Percentiles rank a stretch among this genome's conserved stretches.
These are phyloP conservation scores for Anguilla obscura DNA, from an alignment of 2,797 vertebrate species.

Conservation along the genomic window DNA sequence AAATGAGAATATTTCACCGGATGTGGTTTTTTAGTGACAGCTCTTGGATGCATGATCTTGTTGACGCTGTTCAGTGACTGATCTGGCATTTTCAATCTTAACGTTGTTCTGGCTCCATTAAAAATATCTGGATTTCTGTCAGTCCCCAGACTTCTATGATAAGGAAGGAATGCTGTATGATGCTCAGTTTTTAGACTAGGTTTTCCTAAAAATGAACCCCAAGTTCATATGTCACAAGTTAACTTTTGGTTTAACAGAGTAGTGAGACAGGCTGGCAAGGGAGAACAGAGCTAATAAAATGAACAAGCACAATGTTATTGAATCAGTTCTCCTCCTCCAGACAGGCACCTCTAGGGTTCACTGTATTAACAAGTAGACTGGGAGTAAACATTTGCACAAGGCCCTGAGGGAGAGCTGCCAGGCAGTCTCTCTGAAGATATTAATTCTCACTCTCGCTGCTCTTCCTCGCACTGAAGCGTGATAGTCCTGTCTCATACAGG, in stretches of 20 bases:
- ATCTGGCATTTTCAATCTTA: not conserved
- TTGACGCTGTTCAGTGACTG: not conserved
- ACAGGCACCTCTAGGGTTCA: not conserved
- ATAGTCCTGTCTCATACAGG: not conserved
- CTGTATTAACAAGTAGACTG: not conserved
- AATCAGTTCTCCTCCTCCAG: not conserved
- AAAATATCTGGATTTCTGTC: not conserved
- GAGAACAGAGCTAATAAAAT: slow-evolving; percentile 30
- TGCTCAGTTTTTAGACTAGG: not conserved
- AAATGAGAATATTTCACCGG: not conserved
- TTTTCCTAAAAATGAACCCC: not conserved
- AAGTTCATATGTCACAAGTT: not conserved
- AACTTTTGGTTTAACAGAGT: slow-evolving; percentile 23
- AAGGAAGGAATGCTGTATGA: not conserved
- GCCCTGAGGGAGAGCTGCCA: not conserved
- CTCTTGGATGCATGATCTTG: slow-evolving; percentile 7
- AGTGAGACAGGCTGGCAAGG: not conserved
- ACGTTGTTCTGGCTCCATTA: not conserved
- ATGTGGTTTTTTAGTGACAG: not conserved
- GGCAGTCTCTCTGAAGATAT: slow-evolving; percentile 1
- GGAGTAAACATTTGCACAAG: slow-evolving; percentile 9
- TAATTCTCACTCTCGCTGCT: not conserved
- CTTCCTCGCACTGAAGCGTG: not conserved
- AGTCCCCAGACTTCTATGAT: not conserved
- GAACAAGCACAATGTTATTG: slow-evolving; percentile 11